Evolutionary conservation across 2,888 invertebrate species (phyloP), one percentile per base, ranked within the genome.

Genomic region (Sinotaia quadrata): DNA sequence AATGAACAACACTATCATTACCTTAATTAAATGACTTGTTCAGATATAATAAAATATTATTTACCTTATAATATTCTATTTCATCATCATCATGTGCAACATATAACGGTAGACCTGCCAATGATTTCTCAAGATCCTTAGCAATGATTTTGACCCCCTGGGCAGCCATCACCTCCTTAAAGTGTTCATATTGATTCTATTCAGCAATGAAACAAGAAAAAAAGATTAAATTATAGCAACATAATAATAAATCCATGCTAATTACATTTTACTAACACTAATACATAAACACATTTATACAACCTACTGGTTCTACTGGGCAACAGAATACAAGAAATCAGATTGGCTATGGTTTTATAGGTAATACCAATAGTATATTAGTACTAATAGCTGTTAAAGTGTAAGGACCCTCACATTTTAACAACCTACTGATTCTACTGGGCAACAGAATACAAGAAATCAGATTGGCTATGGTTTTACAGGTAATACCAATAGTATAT

Each of bases 121-220:
- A 95, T 0, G 97, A 95, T 86, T 98, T 98, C 87, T 99, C 99
- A 80, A 99, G 90, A 87, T 98, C 97, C 85, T 98, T 99, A 4
- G 96, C 99, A 2, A 98, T 95, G 72, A 99, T 95, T 90, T 99
- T 99, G 4, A 99, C 96, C 72, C 99, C 99, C 86, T 98, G 98
- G 0, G 99, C 98, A 1, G 96, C 99, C 79, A 93, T 91, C 1
- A 99, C 93, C 90, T 96, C 96, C 86, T 96, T 97, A 89, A 95
- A 92, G 88, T 98, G 97, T 49, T 95, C 92, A 86, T 98, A 99
- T 0, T 89, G 89, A 74, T 88, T 89, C 89, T 91, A 79, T 15
- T 72, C 74, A 18, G n/a, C n/a, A n/a, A n/a, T n/a, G n/a, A n/a
- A n/a, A n/a, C n/a, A n/a, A 37, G 27, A 31, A 15, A 27, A 49